Conservation (phyloP, 2,888 invertebrate species). For the Gnatocerus cornutus region DNA sequence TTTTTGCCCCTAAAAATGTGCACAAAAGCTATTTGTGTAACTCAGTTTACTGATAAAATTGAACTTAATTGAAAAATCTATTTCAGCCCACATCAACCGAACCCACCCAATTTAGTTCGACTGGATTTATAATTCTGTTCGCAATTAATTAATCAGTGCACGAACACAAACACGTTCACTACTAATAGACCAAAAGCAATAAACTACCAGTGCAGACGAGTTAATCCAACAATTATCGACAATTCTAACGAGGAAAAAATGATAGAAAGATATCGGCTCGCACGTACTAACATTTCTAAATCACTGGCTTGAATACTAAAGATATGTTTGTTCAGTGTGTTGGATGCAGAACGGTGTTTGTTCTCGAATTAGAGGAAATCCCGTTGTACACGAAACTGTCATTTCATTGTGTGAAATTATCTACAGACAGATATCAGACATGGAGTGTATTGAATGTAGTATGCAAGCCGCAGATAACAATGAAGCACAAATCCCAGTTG, state of each 20-base stretch:
- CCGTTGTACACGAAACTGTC: slow-evolving; percentile 59
- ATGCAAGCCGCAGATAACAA: slow-evolving; percentile 53
- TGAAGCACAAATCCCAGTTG: slow-evolving; percentile 46
- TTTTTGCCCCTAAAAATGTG: neutral
- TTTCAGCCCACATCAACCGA: neutral
- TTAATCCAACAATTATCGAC: slow-evolving; percentile 27
- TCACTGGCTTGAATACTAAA: slow-evolving; percentile 60
- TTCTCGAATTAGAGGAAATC: slow-evolving; percentile 61
- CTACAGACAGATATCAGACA: slow-evolving; percentile 59
- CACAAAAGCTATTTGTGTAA: neutral
- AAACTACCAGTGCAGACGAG: slow-evolving; percentile 28
- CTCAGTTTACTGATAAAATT: neutral
- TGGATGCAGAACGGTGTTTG: slow-evolving; percentile 59
- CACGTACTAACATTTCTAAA: slow-evolving; percentile 53
- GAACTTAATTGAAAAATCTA: slow-evolving; percentile 1
- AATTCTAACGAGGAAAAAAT: slow-evolving; percentile 17
- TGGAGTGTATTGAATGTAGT: slow-evolving; percentile 56
- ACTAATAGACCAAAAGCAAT: slow-evolving; percentile 33
- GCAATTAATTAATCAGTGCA: slow-evolving; percentile 33
- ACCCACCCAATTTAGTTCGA: slow-evolving; percentile 14
- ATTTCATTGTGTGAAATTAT: slow-evolving; percentile 63
- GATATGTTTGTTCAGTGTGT: slow-evolving; percentile 60
- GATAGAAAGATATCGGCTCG: slow-evolving; percentile 5
- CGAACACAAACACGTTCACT: slow-evolving; percentile 32
- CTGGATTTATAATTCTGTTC: slow-evolving; percentile 24